Evolutionary conservation across 2,113 vertebrate genomes (phyloP).

Genomic region (Passer montanus): DNA sequence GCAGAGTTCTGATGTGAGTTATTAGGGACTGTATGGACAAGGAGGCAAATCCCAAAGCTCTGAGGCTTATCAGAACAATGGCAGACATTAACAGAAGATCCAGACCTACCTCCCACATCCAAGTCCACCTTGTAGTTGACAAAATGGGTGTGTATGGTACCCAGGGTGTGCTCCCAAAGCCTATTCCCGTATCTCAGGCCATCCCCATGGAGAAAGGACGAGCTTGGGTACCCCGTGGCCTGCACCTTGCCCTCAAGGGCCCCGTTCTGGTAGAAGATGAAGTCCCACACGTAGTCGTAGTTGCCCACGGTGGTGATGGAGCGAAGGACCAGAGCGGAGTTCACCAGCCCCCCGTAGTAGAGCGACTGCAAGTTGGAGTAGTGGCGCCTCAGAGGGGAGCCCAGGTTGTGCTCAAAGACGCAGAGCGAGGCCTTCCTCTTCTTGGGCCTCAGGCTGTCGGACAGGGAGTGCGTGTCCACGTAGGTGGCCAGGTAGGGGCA

Average conservation of each 20-base stretch:
- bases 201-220: slow-evolving; percentile 78
- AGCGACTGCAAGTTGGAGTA: slow-evolving; percentile 78
- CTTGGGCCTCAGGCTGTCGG: neutral
- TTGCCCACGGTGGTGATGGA: slow-evolving; percentile 84
- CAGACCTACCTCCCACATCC: slow-evolving; percentile 83
- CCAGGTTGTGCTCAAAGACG: slow-evolving; percentile 88
- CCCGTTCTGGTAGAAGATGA: slow-evolving; percentile 87
- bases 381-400: slow-evolving; percentile 86
- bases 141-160: slow-evolving; percentile 86
- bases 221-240: slow-evolving; percentile 85
- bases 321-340: slow-evolving; percentile 83
- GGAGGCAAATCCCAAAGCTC: neutral
- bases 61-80: neutral
- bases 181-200: slow-evolving; percentile 71
- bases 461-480: neutral
- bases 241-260: slow-evolving; percentile 80
- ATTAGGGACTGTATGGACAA: neutral
- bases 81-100: neutral
- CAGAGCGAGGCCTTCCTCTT: slow-evolving; percentile 66
- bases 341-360: slow-evolving; percentile 83
- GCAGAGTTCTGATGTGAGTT: neutral
- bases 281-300: slow-evolving; percentile 89
- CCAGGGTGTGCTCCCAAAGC: slow-evolving; percentile 81
- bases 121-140: slow-evolving; percentile 89
- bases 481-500: slow-evolving; percentile 76